A percentile compares a stretch with the other conserved stretches of the same genome.
Conservation (phyloP, 2,888 invertebrate species). For the Apoda limacodes region DNA sequence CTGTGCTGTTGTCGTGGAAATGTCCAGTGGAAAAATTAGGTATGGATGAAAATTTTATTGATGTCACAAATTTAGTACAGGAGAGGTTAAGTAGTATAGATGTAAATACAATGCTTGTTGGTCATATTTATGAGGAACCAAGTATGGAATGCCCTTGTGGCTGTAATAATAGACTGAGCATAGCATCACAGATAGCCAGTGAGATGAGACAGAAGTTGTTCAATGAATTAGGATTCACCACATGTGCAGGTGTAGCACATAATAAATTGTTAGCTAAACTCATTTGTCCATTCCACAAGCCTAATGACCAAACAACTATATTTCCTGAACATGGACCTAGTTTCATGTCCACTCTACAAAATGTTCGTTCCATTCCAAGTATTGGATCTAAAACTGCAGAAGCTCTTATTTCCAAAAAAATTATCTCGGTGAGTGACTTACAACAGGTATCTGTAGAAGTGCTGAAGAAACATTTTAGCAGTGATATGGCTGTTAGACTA, state of each 20-base stretch:
- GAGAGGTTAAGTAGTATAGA: slow-evolving; percentile 52
- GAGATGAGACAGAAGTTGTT: slow-evolving; percentile 79
- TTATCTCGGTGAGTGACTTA: slow-evolving; percentile 76
- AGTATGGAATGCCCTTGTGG: slow-evolving; percentile 78
- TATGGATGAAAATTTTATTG: slow-evolving; percentile 87
- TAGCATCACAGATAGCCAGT: slow-evolving; percentile 80
- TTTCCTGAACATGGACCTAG: slow-evolving; percentile 75
- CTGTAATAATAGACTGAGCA: slow-evolving; percentile 75
- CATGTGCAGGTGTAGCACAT: slow-evolving; percentile 85
- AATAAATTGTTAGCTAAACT: slow-evolving; percentile 88
- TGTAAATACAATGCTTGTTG: slow-evolving; percentile 48
- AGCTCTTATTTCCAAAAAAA: slow-evolving; percentile 73
- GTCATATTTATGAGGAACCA: slow-evolving; percentile 69
- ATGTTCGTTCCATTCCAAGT: slow-evolving; percentile 77
- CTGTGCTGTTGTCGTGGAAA: slow-evolving; percentile 77
- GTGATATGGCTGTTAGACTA: slow-evolving; percentile 76
- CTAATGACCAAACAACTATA: slow-evolving; percentile 84
- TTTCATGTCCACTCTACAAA: slow-evolving; percentile 74
- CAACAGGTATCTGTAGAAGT: slow-evolving; percentile 70
- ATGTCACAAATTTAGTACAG: slow-evolving; percentile 77
- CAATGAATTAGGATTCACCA: slow-evolving; percentile 78
- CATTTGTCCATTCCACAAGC: slow-evolving; percentile 78
- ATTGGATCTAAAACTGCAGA: slow-evolving; percentile 80
- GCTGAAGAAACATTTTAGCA: slow-evolving; percentile 74
- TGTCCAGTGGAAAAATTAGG: slow-evolving; percentile 83